phyloP scores from a whole-genome alignment of 2,888 invertebrate genomes.

The Zygogramma bicolorata region DNA sequence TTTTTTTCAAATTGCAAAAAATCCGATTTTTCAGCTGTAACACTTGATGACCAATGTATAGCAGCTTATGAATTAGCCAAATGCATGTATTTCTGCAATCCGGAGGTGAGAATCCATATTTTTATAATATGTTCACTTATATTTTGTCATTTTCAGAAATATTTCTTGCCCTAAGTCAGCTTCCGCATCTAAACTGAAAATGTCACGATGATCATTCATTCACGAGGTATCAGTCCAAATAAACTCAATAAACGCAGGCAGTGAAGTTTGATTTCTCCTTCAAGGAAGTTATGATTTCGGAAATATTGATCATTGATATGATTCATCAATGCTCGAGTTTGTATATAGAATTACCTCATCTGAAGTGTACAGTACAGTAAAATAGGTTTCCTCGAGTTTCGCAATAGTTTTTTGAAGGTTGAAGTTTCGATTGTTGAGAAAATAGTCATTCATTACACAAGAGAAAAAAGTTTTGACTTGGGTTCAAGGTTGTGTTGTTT shows the following conservation, averaged over 20 bases:
- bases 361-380: no score
- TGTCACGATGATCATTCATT: conserved; percentile 1
- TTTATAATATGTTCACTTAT: not conserved
- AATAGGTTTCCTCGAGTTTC: no score
- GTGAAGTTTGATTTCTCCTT: not conserved
- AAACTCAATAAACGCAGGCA: not conserved
- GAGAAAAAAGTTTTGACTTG: no score
- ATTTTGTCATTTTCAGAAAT: conserved; percentile 44
- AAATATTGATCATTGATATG: no score
- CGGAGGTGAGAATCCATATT: conserved; percentile 53
- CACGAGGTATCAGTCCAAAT: not conserved
- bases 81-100: conserved; percentile 69
- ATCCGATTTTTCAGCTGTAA: conserved; percentile 49
- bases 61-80: conserved; percentile 69
- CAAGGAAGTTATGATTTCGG: not conserved
- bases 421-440: no score
- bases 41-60: conserved; percentile 68
- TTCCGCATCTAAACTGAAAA: not conserved
- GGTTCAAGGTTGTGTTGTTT: no score
- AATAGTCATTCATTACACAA: no score
- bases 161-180: conserved; percentile 44
- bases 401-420: no score
- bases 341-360: no score
- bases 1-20: no score
- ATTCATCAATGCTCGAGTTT: no score